Conservation (phyloP, 2,888 invertebrate species). For the Dryococelus australis region DNA sequence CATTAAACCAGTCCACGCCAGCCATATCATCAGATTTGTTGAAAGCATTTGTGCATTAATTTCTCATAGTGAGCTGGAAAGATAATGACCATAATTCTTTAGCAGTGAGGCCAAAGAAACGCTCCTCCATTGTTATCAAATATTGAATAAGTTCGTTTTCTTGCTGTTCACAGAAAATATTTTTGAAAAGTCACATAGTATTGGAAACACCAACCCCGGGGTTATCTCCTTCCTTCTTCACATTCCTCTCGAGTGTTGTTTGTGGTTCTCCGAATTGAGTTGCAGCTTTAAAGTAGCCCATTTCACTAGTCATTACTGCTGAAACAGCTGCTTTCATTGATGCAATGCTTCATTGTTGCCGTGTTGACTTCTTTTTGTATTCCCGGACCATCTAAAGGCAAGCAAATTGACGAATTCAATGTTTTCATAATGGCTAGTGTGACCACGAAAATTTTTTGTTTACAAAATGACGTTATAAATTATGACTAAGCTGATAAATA, state of each 20-base stretch:
- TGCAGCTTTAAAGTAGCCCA: constrained; percentile 27
- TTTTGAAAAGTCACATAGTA: constrained; percentile 20
- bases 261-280: constrained; percentile 30
- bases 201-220: constrained; percentile 2
- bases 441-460: not conserved
- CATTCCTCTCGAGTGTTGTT: too few species aligned
- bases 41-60: constrained; percentile 61
- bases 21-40: too few species aligned
- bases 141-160: constrained; percentile 29
- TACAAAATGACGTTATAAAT: not conserved
- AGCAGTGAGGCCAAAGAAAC: constrained; percentile 24
- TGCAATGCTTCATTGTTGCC: constrained; percentile 17
- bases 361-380: constrained; percentile 26
- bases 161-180: too few species aligned
- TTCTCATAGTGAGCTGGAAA: constrained; percentile 63
- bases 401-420: not conserved
- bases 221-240: not conserved
- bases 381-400: too few species aligned
- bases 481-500: not conserved
- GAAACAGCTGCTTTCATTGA: not conserved
- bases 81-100: constrained; percentile 60
- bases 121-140: constrained; percentile 25
- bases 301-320: constrained; percentile 19
- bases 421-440: too few species aligned
- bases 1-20: constrained; percentile 63